phyloP scores from a whole-genome alignment of 2,888 invertebrate species.

The Sphinx pinastri region DNA sequence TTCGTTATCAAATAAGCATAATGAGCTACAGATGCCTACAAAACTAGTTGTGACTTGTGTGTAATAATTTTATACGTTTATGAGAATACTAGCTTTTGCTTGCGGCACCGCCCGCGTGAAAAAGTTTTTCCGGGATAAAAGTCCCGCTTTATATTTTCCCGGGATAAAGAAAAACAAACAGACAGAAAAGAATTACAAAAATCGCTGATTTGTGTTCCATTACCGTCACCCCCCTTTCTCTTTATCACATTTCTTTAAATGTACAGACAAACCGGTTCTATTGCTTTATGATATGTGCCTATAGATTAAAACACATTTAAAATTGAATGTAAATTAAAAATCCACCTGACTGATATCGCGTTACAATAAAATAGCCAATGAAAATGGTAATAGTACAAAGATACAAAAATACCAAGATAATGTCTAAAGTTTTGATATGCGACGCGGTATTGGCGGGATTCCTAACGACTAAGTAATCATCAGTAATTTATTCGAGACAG shows the following conservation, averaged over 20 bases:
- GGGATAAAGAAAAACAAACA: no score
- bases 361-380: conserved; percentile 10
- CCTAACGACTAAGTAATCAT: conserved; percentile 41
- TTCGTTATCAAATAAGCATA: no score
- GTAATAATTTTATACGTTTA: background rate
- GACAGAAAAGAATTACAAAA: no score
- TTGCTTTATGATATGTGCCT: no score
- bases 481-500: conserved; percentile 49
- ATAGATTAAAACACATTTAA: conserved; percentile 8
- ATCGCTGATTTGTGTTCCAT: no score
- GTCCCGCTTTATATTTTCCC: no score
- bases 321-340: conserved; percentile 8
- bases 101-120: no score
- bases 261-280: no score
- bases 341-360: background rate
- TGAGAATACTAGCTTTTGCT: no score
- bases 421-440: conserved; percentile 26
- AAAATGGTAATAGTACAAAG: conserved; percentile 24
- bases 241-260: no score
- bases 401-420: conserved; percentile 27
- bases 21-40: background rate
- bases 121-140: no score
- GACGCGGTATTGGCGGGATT: conserved; percentile 35
- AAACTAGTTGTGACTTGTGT: background rate
- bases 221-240: no score